Conservation (phyloP, 2,113 vertebrate species). For the Lepus americanus region DNA sequence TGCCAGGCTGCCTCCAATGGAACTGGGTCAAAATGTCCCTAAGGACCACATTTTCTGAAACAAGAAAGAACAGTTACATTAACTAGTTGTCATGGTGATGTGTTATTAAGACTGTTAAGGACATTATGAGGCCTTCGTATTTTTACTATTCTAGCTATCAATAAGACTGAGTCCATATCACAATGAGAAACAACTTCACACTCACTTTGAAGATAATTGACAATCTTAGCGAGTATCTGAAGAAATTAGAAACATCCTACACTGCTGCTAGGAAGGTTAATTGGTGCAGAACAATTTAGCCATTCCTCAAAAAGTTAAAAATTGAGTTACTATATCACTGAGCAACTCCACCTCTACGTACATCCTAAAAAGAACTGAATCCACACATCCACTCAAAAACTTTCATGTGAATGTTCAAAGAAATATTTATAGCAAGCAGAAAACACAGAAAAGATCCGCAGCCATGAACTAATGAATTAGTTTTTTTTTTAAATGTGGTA, state of each 20-base stretch:
- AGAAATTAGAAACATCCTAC: neutral
- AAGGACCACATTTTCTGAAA: neutral
- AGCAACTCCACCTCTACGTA: neutral
- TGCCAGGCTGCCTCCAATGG: neutral
- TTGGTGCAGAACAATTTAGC: neutral
- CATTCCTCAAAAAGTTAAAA: neutral
- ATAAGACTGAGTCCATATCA: neutral
- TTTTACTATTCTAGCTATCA: slow-evolving; percentile 2
- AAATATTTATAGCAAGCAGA: neutral
- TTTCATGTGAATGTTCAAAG: neutral
- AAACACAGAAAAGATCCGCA: neutral
- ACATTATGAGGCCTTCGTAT: neutral
- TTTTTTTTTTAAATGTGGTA: neutral
- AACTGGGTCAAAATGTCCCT: neutral
- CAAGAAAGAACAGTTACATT: neutral
- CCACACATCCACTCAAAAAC: neutral
- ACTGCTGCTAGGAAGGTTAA: neutral
- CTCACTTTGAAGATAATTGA: neutral
- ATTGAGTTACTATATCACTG: neutral
- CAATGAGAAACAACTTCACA: neutral
- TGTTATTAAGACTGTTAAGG: neutral
- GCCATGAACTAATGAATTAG: neutral
- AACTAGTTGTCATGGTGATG: neutral
- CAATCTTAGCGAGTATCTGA: neutral
- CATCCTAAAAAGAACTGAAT: neutral